Evolutionary conservation across 2,888 invertebrate genomes (phyloP).

Genomic region (Orthosia incerta): DNA sequence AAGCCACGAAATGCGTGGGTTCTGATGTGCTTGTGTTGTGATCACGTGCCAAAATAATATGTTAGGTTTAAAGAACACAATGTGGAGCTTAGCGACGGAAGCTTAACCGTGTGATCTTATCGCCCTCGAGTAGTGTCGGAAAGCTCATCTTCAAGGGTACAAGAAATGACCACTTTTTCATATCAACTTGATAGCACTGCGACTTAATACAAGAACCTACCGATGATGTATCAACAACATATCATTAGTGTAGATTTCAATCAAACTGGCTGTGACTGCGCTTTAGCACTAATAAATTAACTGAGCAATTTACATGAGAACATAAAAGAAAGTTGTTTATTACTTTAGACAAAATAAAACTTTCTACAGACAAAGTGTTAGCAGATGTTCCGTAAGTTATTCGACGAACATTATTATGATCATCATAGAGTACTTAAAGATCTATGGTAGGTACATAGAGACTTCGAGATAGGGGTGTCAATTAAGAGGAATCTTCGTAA

Average conservation of each 20-base stretch:
- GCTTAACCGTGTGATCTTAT: constrained; percentile 14
- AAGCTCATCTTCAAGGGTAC: constrained; percentile 12
- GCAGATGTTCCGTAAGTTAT: constrained; percentile 1
- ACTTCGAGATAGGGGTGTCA: not conserved
- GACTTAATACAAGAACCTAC: not conserved
- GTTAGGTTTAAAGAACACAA: constrained; percentile 44
- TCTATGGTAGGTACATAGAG: not conserved
- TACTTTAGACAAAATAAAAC: constrained; percentile 8
- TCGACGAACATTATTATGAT: constrained; percentile 8
- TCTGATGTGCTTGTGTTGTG: constrained; percentile 1
- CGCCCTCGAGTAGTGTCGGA: constrained; percentile 9
- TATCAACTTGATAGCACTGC: not conserved
- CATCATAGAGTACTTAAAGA: not conserved
- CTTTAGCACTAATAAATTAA: constrained; percentile 6
- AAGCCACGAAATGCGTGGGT: constrained; percentile 12
- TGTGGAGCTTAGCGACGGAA: constrained; percentile 28
- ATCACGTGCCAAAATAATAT: constrained; percentile 35
- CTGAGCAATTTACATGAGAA: constrained; percentile 18
- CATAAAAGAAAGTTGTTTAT: constrained; percentile 35
- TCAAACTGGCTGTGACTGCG: not conserved
- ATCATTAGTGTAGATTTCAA: not conserved
- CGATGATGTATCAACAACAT: not conserved
- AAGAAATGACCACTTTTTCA: constrained; percentile 12
- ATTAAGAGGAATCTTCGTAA: constrained; percentile 14
- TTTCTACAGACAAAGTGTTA: constrained; percentile 28